Conservation (phyloP, 2,113 vertebrate species). For the Atractosteus spatula region DNA sequence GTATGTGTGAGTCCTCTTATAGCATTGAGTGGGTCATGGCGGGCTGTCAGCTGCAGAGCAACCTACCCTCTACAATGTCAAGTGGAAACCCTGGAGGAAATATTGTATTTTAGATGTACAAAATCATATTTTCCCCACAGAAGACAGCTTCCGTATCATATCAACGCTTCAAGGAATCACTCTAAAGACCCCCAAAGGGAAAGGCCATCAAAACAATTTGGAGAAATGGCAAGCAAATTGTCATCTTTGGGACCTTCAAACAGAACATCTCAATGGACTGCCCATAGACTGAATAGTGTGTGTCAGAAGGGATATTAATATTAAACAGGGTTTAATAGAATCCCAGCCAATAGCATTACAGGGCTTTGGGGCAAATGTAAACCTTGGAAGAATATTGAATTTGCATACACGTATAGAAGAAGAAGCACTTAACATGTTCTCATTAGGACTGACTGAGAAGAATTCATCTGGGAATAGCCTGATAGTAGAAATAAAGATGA, state of each 20-base stretch:
- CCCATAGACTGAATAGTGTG: constrained; percentile 30
- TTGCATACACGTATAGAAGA: constrained; percentile 33
- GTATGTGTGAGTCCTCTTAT: constrained; percentile 24
- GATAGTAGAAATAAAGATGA: constrained; percentile 35
- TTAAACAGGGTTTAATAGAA: constrained; percentile 45
- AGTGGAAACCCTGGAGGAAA: constrained; percentile 24
- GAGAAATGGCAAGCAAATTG: constrained; percentile 28
- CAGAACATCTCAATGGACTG: constrained; percentile 41
- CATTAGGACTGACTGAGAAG: constrained; percentile 39
- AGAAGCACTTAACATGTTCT: constrained; percentile 39
- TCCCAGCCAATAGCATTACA: constrained; percentile 28
- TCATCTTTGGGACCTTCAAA: constrained; percentile 37
- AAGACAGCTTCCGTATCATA: constrained; percentile 27
- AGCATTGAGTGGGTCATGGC: constrained; percentile 18
- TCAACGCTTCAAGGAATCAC: constrained; percentile 25
- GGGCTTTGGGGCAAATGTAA: constrained; percentile 33
- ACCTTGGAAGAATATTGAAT: constrained; percentile 31
- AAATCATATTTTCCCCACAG: constrained; percentile 18
- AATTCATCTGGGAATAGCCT: constrained; percentile 26
- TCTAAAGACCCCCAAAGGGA: constrained; percentile 38
- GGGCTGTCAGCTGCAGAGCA: constrained; percentile 28
- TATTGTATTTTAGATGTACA: constrained; percentile 23
- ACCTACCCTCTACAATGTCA: constrained; percentile 21
- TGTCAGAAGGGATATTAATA: constrained; percentile 38
- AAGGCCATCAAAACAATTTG: constrained; percentile 48